These are phyloP conservation scores for Metridium senile DNA, from an alignment of 92 coral and sea anemone species.

Conservation along the genomic window DNA sequence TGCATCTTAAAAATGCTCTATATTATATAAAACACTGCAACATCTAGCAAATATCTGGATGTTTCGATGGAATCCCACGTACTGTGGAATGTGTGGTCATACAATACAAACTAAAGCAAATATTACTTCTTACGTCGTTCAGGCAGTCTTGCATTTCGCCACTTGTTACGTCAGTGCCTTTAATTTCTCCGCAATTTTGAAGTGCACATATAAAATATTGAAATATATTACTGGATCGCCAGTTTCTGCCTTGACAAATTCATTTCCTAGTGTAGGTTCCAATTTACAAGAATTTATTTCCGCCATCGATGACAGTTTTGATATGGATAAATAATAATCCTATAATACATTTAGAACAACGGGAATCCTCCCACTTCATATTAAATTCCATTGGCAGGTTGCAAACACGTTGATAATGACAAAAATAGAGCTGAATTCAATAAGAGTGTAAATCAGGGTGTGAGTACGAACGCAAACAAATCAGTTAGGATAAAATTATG, in stretches of 20 bases:
- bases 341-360: not conserved
- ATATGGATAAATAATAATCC: not conserved
- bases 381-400: not conserved
- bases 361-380: constrained; percentile 18
- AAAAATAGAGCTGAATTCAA: not conserved
- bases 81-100: not conserved
- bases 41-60: not conserved
- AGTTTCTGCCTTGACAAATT: not conserved
- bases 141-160: constrained; percentile 21
- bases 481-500: not conserved
- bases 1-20: too few species aligned
- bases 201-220: not conserved
- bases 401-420: not conserved
- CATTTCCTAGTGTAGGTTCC: constrained; percentile 14
- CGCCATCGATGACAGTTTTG: constrained; percentile 20
- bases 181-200: not conserved
- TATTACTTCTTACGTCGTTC: constrained; percentile 18
- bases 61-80: not conserved
- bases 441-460: not conserved
- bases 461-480: not conserved
- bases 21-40: too few species aligned
- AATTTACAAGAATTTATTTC: constrained; percentile 12
- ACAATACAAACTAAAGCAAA: not conserved
- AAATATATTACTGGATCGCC: not conserved
- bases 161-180: constrained; percentile 10